phyloP scores from a whole-genome alignment of 2,797 vertebrate species.

The Melopsittacus undulatus region DNA sequence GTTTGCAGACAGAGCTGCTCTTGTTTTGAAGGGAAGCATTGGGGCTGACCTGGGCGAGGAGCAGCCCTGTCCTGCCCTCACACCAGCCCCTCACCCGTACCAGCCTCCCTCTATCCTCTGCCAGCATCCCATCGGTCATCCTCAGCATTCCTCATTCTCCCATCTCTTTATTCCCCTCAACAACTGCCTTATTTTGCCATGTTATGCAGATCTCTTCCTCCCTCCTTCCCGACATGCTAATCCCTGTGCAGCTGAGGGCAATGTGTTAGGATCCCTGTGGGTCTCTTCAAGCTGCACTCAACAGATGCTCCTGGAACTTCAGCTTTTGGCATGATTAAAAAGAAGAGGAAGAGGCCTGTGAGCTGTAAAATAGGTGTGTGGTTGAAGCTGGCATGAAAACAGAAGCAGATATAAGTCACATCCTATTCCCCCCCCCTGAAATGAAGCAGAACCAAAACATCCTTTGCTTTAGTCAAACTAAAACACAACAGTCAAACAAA shows the following conservation, averaged over 20 bases:
- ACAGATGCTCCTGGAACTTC: not conserved
- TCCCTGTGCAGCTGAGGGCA: not conserved
- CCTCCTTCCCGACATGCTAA: not conserved
- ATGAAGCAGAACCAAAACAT: slow-evolving; percentile 35
- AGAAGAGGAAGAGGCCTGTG: slow-evolving; percentile 17
- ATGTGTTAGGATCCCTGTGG: not conserved
- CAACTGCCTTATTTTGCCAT: not conserved
- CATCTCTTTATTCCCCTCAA: not conserved
- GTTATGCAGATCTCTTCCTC: not conserved
- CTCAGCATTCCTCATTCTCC: not conserved
- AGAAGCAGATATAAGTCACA: slow-evolving; percentile 37
- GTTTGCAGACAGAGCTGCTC: not conserved
- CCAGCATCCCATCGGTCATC: rapidly evolving
- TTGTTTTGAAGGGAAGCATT: slow-evolving; percentile 26
- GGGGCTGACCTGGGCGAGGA: not conserved
- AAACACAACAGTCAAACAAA: slow-evolving; percentile 10
- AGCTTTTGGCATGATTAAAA: not conserved
- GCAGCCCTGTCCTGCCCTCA: not conserved
- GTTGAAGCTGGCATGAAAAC: slow-evolving; percentile 38
- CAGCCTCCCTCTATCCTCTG: rapidly evolving
- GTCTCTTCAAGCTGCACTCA: not conserved
- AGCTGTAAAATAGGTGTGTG: slow-evolving; percentile 4
- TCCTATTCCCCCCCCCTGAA: not conserved
- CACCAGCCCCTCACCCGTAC: not conserved
- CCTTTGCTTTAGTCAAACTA: slow-evolving; percentile 25